Evolutionary conservation across 2,797 vertebrate species (phyloP).

Genomic region (Trachops cirrhosus): DNA sequence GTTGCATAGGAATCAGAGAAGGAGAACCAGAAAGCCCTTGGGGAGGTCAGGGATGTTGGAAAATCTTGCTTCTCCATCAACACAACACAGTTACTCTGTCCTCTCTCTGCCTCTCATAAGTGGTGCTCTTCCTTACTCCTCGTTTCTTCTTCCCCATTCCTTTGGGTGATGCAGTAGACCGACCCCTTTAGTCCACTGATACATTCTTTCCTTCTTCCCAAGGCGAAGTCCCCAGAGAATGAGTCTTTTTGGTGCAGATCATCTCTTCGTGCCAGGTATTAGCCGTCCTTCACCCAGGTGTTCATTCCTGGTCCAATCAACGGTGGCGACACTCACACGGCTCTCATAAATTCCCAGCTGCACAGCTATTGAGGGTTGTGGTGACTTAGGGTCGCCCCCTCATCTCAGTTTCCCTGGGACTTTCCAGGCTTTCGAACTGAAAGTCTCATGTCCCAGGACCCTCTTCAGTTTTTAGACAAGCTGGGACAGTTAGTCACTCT

Average conservation of each 20-base stretch:
- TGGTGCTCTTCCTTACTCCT: not conserved
- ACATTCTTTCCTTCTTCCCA: not conserved
- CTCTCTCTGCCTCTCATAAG: not conserved
- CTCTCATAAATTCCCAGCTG: not conserved
- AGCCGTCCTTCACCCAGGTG: not conserved
- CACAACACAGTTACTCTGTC: not conserved
- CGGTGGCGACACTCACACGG: not conserved
- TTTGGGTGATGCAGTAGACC: not conserved
- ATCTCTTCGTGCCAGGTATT: not conserved
- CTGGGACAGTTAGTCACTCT: not conserved
- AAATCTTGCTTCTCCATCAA: not conserved
- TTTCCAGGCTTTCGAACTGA: slow-evolving; percentile 14
- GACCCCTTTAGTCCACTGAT: not conserved
- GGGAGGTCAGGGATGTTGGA: not conserved
- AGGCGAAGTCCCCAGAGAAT: not conserved
- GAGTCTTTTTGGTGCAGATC: not conserved
- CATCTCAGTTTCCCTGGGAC: not conserved
- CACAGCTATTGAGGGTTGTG: fast-evolving
- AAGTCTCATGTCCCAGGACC: not conserved
- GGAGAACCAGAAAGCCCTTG: not conserved
- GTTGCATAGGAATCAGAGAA: not conserved
- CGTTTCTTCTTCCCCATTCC: not conserved
- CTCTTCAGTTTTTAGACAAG: not conserved
- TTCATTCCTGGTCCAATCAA: not conserved
- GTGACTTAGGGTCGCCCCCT: not conserved